These are phyloP conservation scores for Ichneumoninae sp. DNA, from an alignment of 2,888 invertebrate genomes.

Conservation along the genomic window DNA sequence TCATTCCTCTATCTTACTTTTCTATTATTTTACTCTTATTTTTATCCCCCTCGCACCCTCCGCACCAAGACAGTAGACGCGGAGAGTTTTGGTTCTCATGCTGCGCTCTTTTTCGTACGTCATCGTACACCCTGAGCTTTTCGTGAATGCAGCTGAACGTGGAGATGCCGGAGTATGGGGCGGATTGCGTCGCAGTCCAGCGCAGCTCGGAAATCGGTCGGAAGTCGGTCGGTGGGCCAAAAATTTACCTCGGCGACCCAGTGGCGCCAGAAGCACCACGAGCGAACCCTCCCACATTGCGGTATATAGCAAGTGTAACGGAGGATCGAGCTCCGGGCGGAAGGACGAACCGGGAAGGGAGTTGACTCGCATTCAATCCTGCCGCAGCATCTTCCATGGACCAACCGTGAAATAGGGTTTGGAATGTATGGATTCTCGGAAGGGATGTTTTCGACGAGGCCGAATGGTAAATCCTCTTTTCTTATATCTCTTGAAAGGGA, in stretches of 20 bases:
- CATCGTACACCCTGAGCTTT: slow-evolving; percentile 35
- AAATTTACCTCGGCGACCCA: slow-evolving; percentile 65
- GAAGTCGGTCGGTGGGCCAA: slow-evolving; percentile 68
- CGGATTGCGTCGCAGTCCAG: slow-evolving; percentile 21
- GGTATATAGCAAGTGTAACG: slow-evolving; percentile 40
- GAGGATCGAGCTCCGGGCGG: slow-evolving; percentile 38
- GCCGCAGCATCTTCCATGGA: slow-evolving; percentile 24
- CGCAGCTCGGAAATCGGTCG: slow-evolving; percentile 65
- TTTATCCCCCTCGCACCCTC: slow-evolving; percentile 5
- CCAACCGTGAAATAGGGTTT: slow-evolving; percentile 7
- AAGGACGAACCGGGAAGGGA: slow-evolving; percentile 30
- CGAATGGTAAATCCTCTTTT: not conserved
- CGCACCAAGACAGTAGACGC: slow-evolving; percentile 8
- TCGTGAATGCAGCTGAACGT: slow-evolving; percentile 13
- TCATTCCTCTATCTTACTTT: slow-evolving; percentile 28
- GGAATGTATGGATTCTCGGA: slow-evolving; percentile 26
- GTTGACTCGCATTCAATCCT: slow-evolving; percentile 56
- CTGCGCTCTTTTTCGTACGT: slow-evolving; percentile 45
- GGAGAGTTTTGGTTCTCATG: slow-evolving; percentile 11
- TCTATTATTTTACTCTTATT: slow-evolving; percentile 34
- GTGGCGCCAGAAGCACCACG: slow-evolving; percentile 62
- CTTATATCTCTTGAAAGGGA: not conserved
- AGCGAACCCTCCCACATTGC: slow-evolving; percentile 37
- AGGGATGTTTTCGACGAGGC: slow-evolving; percentile 21
- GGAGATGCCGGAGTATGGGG: not conserved